These are phyloP conservation scores for Stigmatopora nigra DNA, from an alignment of 2,113 vertebrate species.

Conservation along the genomic window DNA sequence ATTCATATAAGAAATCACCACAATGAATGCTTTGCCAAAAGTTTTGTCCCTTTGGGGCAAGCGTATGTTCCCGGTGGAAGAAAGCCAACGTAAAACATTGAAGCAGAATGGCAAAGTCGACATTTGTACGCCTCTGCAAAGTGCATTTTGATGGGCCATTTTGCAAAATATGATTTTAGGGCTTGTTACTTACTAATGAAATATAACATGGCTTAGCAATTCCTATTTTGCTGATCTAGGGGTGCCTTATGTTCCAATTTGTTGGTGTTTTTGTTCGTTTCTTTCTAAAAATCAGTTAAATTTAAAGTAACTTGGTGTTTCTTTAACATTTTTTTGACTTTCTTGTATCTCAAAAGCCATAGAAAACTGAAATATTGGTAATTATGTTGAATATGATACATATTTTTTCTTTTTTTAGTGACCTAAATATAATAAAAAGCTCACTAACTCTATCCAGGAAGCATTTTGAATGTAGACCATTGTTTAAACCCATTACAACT, in stretches of 20 bases:
- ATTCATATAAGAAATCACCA: background rate
- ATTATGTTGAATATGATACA: too few relatives aligned
- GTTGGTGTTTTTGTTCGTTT: too few relatives aligned
- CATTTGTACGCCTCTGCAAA: background rate
- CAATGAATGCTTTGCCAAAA: background rate
- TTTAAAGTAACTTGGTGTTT: too few relatives aligned
- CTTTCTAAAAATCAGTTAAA: too few relatives aligned
- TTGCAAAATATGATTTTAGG: background rate
- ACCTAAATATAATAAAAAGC: too few relatives aligned
- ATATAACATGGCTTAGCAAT: background rate
- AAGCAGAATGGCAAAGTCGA: background rate
- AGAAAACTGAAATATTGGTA: too few relatives aligned
- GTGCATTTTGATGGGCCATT: background rate
- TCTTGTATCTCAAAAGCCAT: too few relatives aligned
- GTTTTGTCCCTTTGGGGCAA: background rate
- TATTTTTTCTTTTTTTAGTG: too few relatives aligned
- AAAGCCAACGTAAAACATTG: background rate
- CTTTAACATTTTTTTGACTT: too few relatives aligned
- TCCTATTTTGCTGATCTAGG: background rate
- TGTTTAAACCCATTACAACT: too few relatives aligned
- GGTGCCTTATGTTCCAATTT: background rate
- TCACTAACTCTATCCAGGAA: too few relatives aligned
- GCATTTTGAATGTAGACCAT: too few relatives aligned
- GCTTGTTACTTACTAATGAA: background rate
- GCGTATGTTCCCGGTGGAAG: background rate